These are phyloP conservation scores for Agrilus cyanescens DNA, from an alignment of 2,888 invertebrate genomes.

Conservation along the genomic window DNA sequence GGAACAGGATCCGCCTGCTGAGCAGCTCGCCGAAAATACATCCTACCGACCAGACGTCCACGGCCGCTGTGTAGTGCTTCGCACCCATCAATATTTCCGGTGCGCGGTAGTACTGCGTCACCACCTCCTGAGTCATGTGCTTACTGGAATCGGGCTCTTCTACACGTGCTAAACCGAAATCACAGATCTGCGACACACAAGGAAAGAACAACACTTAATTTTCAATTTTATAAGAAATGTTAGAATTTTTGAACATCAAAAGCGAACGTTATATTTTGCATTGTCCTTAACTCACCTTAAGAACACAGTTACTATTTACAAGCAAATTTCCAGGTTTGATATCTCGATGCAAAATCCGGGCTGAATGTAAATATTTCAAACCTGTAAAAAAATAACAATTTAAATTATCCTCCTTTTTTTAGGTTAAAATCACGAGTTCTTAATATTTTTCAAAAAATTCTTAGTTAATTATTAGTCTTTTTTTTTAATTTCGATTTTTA, in stretches of 20 bases:
- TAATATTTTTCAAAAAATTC: too few relatives aligned
- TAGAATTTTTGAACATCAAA: background rate
- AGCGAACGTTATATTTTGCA: background rate
- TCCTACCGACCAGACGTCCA: slow-evolving; percentile 99
- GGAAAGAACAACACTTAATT: slow-evolving; percentile 5
- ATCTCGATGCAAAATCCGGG: slow-evolving; percentile 94
- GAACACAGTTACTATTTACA: slow-evolving; percentile 98
- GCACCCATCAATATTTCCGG: slow-evolving; percentile 99
- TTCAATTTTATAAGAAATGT: background rate
- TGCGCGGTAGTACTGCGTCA: slow-evolving; percentile 98
- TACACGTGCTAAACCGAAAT: slow-evolving; percentile 96
- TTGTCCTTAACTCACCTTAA: slow-evolving; percentile 54
- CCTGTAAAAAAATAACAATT: slow-evolving; percentile 44
- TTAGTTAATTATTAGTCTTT: too few relatives aligned
- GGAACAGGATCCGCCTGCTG: slow-evolving; percentile 91
- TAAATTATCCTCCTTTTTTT: slow-evolving; percentile 4
- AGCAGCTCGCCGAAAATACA: slow-evolving; percentile 98
- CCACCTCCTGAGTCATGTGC: slow-evolving; percentile 99
- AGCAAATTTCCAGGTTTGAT: slow-evolving; percentile 98
- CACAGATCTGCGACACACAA: slow-evolving; percentile 68
- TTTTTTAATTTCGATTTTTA: too few relatives aligned
- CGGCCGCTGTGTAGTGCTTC: slow-evolving; percentile 89
- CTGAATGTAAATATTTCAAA: slow-evolving; percentile 96
- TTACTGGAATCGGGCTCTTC: slow-evolving; percentile 89
- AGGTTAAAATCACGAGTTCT: too few relatives aligned